Base-by-base conservation (phyloP, 1,140 invertebrate species). In the Bombus ignitus region DNA sequence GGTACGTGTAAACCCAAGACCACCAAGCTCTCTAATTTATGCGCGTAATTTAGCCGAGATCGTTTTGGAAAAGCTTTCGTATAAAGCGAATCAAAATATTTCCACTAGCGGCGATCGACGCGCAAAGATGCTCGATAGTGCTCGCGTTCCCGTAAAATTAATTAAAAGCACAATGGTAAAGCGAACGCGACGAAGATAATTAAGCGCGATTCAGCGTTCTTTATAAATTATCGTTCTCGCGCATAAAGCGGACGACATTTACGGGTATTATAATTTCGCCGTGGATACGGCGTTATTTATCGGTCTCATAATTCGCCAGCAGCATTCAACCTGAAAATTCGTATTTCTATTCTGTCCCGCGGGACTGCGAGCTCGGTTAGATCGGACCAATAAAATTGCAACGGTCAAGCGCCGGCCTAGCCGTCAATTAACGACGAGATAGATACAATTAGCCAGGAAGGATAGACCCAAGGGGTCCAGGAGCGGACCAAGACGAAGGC, bases 381-480 rank as follows among this genome's bases (percentile, higher is more conserved):
- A 32, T 81, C 81, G 89, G 78, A 68, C 87, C 89, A 90, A 92
- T 92, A 92, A 91, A 87, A 87, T 62, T 44, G n/a, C 68, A 79
- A 84, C 47, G 83, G 76, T 85, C 82, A 87, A 68, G 89, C 87
- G 89, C 84, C 88, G 85, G 87, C 72, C 87, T 77, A 81, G 88
- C 81, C 86, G 91, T 94, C 89, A 92, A 94, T 94, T 93, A 93
- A 89, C 86, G 83, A 76, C 35, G 70, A 78, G 88, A 90, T 87
- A 89, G 90, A 91, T 91, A 91, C 91, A 92, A 92, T 93, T 92
- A 92, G 84, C 78, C 87, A 22, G 37, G 42, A 44, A 73, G 66
- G 73, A 87, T 37, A 53, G 44, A 57, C 65, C 42, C 80, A 47
- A 71, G 82, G 72, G 83, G 44, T 84, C 1, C n/a, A 59, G 85